A percentile compares a stretch with the other conserved stretches of the same genome.
These are phyloP conservation scores for Anguilla rostrata DNA, from an alignment of 2,113 vertebrate genomes.

Conservation along the genomic window DNA sequence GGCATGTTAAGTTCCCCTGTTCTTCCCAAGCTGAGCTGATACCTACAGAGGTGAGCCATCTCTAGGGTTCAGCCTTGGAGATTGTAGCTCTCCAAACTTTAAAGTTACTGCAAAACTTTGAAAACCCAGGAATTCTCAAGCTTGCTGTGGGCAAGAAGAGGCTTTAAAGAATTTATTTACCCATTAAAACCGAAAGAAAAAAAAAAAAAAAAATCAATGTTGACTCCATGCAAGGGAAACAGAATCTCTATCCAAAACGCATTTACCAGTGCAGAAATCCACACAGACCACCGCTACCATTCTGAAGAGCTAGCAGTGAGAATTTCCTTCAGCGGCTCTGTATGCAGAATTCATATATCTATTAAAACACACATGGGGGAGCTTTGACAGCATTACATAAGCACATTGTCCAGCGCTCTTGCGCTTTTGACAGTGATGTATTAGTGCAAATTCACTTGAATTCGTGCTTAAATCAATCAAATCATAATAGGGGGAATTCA, in stretches of 20 bases:
- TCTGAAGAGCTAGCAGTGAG: conserved; percentile 9
- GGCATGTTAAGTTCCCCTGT: conserved; percentile 45
- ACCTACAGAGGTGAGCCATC: conserved; percentile 81
- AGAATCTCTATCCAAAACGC: conserved; percentile 24
- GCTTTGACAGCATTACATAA: neutral
- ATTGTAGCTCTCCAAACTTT: conserved; percentile 73
- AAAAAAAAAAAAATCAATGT: conserved; percentile 80
- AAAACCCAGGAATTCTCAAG: conserved; percentile 82
- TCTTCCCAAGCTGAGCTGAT: conserved; percentile 69
- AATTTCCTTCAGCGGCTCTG: neutral
- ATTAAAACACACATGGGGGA: neutral
- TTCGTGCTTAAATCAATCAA: neutral
- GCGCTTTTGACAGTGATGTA: neutral
- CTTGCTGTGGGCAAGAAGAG: conserved; percentile 83
- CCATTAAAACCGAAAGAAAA: conserved; percentile 60
- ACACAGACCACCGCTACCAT: conserved; percentile 27
- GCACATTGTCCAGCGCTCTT: neutral
- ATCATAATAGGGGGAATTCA: neutral
- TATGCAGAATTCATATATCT: neutral
- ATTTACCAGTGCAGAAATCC: conserved; percentile 32
- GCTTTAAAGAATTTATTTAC: conserved; percentile 87
- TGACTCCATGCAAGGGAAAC: conserved; percentile 52
- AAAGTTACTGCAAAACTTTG: conserved; percentile 79
- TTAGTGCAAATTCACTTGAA: neutral
- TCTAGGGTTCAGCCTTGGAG: conserved; percentile 78